Evolutionary conservation across 2,888 invertebrate species (phyloP), one percentile per base, ranked within the genome.

Genomic region (Polymixis flavicincta): DNA sequence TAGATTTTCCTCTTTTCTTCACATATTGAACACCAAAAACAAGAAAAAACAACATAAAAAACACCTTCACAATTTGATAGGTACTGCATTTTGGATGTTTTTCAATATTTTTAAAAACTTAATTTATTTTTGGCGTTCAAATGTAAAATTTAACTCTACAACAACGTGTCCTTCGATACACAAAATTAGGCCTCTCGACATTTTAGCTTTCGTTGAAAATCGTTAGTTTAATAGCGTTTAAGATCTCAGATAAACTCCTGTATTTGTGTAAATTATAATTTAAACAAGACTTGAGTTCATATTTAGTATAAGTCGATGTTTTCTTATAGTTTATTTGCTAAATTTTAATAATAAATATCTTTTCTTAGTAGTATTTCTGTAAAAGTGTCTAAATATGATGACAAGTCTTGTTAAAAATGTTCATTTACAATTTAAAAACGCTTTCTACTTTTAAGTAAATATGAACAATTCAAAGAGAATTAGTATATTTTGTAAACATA

Each of bases 181-280:
- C 67, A 77, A 74, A 88, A 59, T 88, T 93, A 94, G 94, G 94
- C 93, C 94, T 90, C 86, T 81, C 74, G 76, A 87, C 74, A 64
- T 68, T 67, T 66, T 74, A 80, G 55, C 77, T 78, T 91, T 92
- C 92, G 92, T 91, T 92, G 90, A 88, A 86, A 87, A 87, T 86
- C 81, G 86, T 84, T 90, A 80, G 32, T 75, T 50, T 0, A 69
- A 65, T 68, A 79, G 81, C 77, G 85, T 84, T 76, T 70, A 25
- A 59, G 75, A 68, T 82, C 76, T 68, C 71, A 87, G 87, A 80
- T 73, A 75, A 69, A 72, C 74, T 71, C 69, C 42, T 69, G 67
- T 75, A 45, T 70, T 60, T 76, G 80, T 80, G 84, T 85, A 83
- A 81, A 85, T 84, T 72, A 28, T 42, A 78, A 73, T 87, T 88